A percentile compares a stretch with the other conserved stretches of the same genome.
Conservation (phyloP, 1,140 invertebrate species). For the Zelostemma sp. region DNA sequence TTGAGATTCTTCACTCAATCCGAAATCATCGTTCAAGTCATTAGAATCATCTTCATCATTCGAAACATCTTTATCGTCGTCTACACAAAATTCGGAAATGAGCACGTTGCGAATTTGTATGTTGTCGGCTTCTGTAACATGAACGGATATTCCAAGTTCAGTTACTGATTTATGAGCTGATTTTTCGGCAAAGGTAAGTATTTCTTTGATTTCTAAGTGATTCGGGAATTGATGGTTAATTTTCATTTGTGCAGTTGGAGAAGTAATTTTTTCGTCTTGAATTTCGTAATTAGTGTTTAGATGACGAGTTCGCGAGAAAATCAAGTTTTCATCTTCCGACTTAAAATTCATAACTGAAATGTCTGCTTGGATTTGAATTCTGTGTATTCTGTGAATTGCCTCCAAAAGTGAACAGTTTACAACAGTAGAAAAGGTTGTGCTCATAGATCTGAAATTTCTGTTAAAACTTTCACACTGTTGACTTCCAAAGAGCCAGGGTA, state of each 20-base stretch:
- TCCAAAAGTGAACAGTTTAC: conserved; percentile 29
- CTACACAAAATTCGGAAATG: too few relatives aligned
- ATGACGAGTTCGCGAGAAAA: conserved; percentile 23
- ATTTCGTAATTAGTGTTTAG: conserved; percentile 29
- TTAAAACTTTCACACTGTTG: conserved; percentile 30
- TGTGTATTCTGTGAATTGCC: conserved; percentile 12
- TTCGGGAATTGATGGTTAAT: not conserved
- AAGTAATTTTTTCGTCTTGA: conserved; percentile 23
- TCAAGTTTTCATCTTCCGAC: conserved; percentile 4
- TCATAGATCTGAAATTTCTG: conserved; percentile 18
- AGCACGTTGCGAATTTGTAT: too few relatives aligned
- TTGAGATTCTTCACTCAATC: conserved; percentile 5
- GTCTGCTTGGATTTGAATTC: conserved; percentile 18
- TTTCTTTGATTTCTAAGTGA: conserved; percentile 13
- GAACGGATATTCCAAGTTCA: conserved; percentile 3
- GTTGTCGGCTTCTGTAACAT: not conserved
- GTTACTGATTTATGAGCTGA: too few relatives aligned
- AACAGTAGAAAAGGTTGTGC: conserved; percentile 18
- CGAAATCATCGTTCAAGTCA: conserved; percentile 5
- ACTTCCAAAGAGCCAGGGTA: conserved; percentile 24
- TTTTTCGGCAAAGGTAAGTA: not conserved
- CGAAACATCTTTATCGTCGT: not conserved
- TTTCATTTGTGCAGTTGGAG: conserved; percentile 11
- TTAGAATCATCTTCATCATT: not conserved
- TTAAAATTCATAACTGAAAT: conserved; percentile 18